Evolutionary conservation across 30 jellyfish, hydroid and myxozoan species (phyloP).

Genomic region (Kudoa iwatai): DNA sequence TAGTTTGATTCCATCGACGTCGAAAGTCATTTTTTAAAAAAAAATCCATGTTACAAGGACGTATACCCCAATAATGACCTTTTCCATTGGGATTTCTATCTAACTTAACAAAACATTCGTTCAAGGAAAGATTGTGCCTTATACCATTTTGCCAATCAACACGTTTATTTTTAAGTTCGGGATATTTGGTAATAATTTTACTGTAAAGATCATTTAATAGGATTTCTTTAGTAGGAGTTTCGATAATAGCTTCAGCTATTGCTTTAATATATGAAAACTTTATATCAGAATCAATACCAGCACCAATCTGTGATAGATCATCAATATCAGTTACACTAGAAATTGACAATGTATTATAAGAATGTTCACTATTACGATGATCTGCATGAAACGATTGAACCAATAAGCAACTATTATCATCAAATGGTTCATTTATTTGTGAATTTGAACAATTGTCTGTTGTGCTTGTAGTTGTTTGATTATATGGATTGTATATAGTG

Average conservation of each 20-base stretch:
- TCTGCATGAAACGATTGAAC: too few relatives aligned
- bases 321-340: too few relatives aligned
- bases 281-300: too few relatives aligned
- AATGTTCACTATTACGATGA: too few relatives aligned
- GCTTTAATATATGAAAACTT: too few relatives aligned
- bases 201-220: background rate
- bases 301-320: too few relatives aligned
- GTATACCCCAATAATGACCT: background rate
- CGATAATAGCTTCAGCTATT: background rate
- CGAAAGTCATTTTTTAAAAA: background rate
- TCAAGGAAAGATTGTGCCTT: background rate
- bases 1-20: background rate
- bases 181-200: background rate
- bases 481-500: too few relatives aligned
- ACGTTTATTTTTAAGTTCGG: background rate
- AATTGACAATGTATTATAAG: too few relatives aligned
- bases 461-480: too few relatives aligned
- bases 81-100: background rate
- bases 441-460: too few relatives aligned
- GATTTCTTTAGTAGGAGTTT: background rate
- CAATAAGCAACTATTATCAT: too few relatives aligned
- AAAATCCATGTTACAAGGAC: background rate
- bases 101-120: background rate
- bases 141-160: constrained; percentile 1
- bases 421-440: too few relatives aligned